Evolutionary conservation across 2,888 invertebrate species (phyloP).

Genomic region (Diarsia rubi): DNA sequence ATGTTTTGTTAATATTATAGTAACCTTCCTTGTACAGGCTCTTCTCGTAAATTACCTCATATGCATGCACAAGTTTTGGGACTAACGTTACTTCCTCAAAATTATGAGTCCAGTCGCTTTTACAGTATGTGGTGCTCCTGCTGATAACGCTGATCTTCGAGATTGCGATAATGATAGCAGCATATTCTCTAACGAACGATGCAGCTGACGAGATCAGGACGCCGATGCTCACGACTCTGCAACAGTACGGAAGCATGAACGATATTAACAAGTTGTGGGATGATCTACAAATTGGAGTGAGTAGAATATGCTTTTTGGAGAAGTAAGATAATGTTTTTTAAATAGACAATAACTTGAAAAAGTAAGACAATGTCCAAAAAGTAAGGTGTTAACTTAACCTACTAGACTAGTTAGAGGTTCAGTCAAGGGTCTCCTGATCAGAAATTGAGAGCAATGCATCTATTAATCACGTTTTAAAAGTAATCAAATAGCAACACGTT

Average conservation of each 20-base stretch:
- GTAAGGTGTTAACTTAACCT: neutral
- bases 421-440: neutral
- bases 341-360: neutral
- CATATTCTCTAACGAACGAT: constrained; percentile 76
- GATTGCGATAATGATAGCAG: constrained; percentile 77
- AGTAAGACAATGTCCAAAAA: neutral
- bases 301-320: constrained; percentile 43
- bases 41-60: neutral
- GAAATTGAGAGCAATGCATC: constrained; percentile 28
- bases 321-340: neutral
- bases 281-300: constrained; percentile 81
- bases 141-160: constrained; percentile 82
- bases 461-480: neutral
- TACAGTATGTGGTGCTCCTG: constrained; percentile 81
- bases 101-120: constrained; percentile 55
- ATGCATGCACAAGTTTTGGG: neutral
- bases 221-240: constrained; percentile 78
- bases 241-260: constrained; percentile 72
- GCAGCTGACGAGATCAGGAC: constrained; percentile 74
- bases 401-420: neutral
- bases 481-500: neutral
- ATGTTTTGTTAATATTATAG: neutral
- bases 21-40: neutral
- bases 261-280: constrained; percentile 83
- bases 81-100: constrained; percentile 11